phyloP scores from a whole-genome alignment of 2,113 vertebrate species.

The Atractosteus spatula region DNA sequence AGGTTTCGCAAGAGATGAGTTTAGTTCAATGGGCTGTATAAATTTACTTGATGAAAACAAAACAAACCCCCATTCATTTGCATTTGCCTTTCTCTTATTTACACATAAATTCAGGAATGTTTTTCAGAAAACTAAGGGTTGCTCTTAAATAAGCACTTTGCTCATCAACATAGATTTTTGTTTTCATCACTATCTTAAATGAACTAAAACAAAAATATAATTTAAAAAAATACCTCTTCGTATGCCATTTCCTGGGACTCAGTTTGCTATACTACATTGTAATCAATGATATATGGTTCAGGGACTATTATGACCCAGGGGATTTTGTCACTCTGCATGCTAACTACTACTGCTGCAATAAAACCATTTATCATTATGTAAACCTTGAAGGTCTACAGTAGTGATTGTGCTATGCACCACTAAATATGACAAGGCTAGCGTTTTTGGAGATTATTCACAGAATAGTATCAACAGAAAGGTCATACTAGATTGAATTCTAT shows the following conservation, averaged over 20 bases:
- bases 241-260: constrained; percentile 40
- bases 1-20: constrained; percentile 6
- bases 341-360: constrained; percentile 17
- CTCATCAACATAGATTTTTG: no score
- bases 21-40: constrained; percentile 28
- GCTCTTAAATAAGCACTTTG: no score
- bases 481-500: constrained; percentile 33
- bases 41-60: constrained; percentile 35
- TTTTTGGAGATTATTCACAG: constrained; percentile 38
- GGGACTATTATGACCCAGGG: constrained; percentile 35
- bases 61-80: constrained; percentile 3
- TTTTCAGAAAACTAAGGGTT: constrained; percentile 37
- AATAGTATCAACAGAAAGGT: constrained; percentile 38
- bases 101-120: constrained; percentile 31
- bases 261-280: constrained; percentile 38
- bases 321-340: constrained; percentile 35
- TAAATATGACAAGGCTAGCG: constrained; percentile 31
- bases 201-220: constrained; percentile 43
- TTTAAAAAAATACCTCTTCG: constrained; percentile 42
- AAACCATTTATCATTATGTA: constrained; percentile 39
- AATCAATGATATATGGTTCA: constrained; percentile 37
- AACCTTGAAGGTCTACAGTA: constrained; percentile 34
- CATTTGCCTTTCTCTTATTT: constrained; percentile 38
- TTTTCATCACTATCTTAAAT: constrained; percentile 28
- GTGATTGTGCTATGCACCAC: constrained; percentile 29